Evolutionary conservation across 2,888 invertebrate species (phyloP), one percentile per base, ranked within the genome.

Genomic region (Clunio marinus): DNA sequence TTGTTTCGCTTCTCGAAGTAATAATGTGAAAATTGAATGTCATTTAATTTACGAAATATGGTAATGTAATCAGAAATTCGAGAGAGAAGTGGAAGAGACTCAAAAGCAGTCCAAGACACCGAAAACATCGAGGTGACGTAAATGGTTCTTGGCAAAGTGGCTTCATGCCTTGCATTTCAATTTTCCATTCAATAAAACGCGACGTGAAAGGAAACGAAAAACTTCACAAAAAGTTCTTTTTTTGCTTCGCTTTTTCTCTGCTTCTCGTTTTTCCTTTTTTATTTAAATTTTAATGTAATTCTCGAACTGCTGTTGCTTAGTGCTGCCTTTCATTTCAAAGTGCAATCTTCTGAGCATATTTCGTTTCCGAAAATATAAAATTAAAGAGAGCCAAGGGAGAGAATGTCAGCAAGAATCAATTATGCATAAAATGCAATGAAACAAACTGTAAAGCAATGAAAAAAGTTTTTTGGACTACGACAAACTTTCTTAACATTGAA

Each of bases 1-100:
- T 32, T 35, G 13, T n/a, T n/a, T n/a, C 10, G 7, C 58, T 10
- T 27, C 8, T n/a, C n/a, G 28, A n/a, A 13, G 27, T 15, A 58
- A n/a, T n/a, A n/a, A 27, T 28, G 25, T 25, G 13, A 45, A 55
- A 22, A 15, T 24, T 24, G 25, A 63, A 63, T 63, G 62, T 63
- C 62, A 63, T 35, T 63, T 63, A 45, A 41, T 63, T 63, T 45
- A 63, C 62, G 45, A 63, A 63, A 45, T 63, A 63, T 63, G 62
- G 45, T 63, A 63, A 63, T 63, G 41, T 63, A 63, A 63, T 63
- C 25, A 63, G 22, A 60, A 20, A n/a, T 15, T 27, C 57, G 25
- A 5, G n/a, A 27, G 13, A 22, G 4, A 27, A 5, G 55, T 55
- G n/a, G n/a, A n/a, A n/a, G n/a, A n/a, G n/a, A n/a, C 45, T 32